These are phyloP conservation scores for Sarcophaga peregrina DNA, from an alignment of 1,140 invertebrate genomes.

Conservation along the genomic window DNA sequence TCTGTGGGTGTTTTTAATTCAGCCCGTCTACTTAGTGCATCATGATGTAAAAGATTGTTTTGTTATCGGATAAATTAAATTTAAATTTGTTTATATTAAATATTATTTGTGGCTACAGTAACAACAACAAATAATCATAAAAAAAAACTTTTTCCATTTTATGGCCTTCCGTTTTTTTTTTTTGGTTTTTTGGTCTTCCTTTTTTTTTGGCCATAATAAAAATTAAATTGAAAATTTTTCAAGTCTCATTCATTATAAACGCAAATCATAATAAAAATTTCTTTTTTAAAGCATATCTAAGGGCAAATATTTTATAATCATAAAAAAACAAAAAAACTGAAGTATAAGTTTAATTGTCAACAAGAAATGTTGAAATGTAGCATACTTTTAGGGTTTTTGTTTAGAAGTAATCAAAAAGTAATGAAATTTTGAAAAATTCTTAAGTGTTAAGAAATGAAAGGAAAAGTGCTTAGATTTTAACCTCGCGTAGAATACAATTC, in stretches of 20 bases:
- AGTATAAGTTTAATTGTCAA: too few species aligned
- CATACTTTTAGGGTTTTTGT: too few species aligned
- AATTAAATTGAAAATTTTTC: background rate
- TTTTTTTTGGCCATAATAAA: background rate
- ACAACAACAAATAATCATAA: background rate
- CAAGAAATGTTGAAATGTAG: too few species aligned
- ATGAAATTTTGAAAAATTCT: too few species aligned
- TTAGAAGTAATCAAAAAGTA: too few species aligned
- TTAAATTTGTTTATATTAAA: constrained; percentile 17
- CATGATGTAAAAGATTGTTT: background rate
- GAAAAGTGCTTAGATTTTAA: too few species aligned
- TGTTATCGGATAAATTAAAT: background rate
- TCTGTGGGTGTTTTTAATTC: background rate
- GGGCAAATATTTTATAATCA: background rate
- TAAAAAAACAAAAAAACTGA: too few species aligned
- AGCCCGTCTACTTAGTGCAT: background rate
- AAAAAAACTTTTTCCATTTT: background rate
- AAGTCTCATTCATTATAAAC: background rate
- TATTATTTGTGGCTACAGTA: background rate
- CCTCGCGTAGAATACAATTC: too few species aligned
- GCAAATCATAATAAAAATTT: too few species aligned
- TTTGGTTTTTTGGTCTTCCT: too few species aligned
- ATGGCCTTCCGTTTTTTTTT: too few species aligned
- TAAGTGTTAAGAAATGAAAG: too few species aligned
- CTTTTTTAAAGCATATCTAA: background rate